A percentile compares a stretch with the other conserved stretches of the same genome.
Conservation (phyloP, 2,113 vertebrate genomes). For the Scatophagus argus region DNA sequence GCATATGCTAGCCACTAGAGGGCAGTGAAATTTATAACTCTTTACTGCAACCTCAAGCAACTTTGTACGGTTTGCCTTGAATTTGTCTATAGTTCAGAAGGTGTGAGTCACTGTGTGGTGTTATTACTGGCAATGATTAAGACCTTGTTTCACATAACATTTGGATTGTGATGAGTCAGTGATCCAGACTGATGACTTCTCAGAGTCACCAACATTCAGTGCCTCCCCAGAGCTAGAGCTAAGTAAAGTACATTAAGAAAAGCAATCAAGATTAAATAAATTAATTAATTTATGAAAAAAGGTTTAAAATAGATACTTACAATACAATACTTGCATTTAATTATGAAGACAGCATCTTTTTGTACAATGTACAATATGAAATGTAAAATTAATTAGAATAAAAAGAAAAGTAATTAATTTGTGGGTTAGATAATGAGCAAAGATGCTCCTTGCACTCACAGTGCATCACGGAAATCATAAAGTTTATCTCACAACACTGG, state of each 20-base stretch:
- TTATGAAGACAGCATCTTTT: not conserved
- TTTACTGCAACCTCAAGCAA: not conserved
- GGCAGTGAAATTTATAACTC: conserved; percentile 40
- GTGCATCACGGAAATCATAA: not conserved
- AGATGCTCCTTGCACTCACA: not conserved
- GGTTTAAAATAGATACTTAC: too few species aligned
- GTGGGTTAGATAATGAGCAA: not conserved
- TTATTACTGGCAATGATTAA: not conserved
- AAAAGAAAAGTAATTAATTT: not conserved
- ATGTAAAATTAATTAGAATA: not conserved
- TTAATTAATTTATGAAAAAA: too few species aligned
- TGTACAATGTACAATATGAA: too few species aligned
- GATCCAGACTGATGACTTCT: not conserved
- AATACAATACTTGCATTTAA: not conserved
- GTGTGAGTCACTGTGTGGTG: not conserved
- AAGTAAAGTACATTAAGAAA: not conserved
- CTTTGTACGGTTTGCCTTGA: not conserved
- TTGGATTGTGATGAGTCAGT: not conserved
- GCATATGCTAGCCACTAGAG: conserved; percentile 71
- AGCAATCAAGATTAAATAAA: not conserved
- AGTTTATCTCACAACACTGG: not conserved
- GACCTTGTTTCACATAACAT: not conserved
- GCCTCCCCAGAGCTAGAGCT: not conserved
- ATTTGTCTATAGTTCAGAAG: too few species aligned
- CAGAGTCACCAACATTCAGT: not conserved